phyloP scores from a whole-genome alignment of 2,797 vertebrate species.

The Aulostomus chinensis region DNA sequence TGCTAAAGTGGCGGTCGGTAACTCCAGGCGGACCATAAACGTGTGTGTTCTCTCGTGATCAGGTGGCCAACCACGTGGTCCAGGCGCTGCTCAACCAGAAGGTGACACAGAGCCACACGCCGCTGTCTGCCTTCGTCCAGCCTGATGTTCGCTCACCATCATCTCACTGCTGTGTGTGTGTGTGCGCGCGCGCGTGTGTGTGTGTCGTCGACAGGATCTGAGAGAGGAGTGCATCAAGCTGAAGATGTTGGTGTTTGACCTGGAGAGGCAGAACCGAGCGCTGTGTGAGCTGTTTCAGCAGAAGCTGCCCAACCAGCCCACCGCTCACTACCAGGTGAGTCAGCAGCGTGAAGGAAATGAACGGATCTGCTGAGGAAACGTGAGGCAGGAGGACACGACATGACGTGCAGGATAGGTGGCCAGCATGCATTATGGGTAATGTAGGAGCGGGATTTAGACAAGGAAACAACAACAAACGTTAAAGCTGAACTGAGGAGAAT shows the following conservation, averaged over 20 bases:
- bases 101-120: slow-evolving; percentile 63
- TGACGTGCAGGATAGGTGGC: no score
- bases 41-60: neutral
- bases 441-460: no score
- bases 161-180: neutral
- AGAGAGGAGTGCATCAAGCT: slow-evolving; percentile 97
- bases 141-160: neutral
- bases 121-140: neutral
- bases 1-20: no score
- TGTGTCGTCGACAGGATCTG: slow-evolving; percentile 94
- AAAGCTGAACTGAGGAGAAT: no score
- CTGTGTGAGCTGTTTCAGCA: slow-evolving; percentile 94
- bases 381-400: no score
- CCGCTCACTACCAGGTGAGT: slow-evolving; percentile 88
- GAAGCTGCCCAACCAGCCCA: slow-evolving; percentile 88
- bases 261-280: slow-evolving; percentile 94
- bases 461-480: no score
- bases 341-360: no score
- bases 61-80: slow-evolving; percentile 96
- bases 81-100: slow-evolving; percentile 91
- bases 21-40: no score
- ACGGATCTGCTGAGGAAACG: no score
- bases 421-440: no score
- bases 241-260: slow-evolving; percentile 94
- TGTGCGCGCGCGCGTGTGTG: no score